Evolutionary conservation across 2,113 vertebrate genomes (phyloP), one percentile per base, ranked within the genome.

Genomic region (Pampusana beccarii): DNA sequence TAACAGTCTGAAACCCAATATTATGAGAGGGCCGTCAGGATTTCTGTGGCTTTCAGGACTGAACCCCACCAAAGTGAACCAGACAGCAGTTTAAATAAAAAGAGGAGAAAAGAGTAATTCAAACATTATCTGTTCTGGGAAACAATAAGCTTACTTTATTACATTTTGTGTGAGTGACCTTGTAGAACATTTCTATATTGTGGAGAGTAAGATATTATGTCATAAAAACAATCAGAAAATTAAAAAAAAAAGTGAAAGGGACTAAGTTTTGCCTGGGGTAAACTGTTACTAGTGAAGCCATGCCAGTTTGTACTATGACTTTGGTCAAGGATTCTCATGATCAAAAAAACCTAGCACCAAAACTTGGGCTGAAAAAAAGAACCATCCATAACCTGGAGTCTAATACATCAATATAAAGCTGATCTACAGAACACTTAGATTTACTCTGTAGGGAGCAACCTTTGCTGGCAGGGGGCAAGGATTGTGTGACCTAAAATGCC

Each of bases 61-160:
- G 66, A 95, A 81, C 12, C 18, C 80, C 61, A 61, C 40, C 28
- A 65, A 93, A 88, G 19, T 7, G 64, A 92, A 81, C 38, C 73
- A 89, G 80, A 71, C 38, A 92, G 44, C 29, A 72, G 61, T 79
- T 86, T 92, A 92, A 86, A 94, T 60, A 82, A 70, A 89, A 83
- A 79, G 25, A 53, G 17, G 33, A 62, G 40, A 73, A 57, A 18
- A 82, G 31, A 88, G 28, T 92, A 92, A 89, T 50, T 85, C 14
- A 46, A 80, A 80, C 29, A 23, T 92, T 86, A 92, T 88, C 79
- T 80, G 46, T 92, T 66, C 80, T 92, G 54, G 36, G 91, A 97
- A 96, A 91, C 61, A 92, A 50, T 92, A 94, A 94, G 77, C 61
- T 93, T 86, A 21, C 74, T 87, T 94, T 91, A 93, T 96, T 91